These are phyloP conservation scores for Stegophylla sp. DNA, from an alignment of 2,888 invertebrate genomes.

Conservation along the genomic window DNA sequence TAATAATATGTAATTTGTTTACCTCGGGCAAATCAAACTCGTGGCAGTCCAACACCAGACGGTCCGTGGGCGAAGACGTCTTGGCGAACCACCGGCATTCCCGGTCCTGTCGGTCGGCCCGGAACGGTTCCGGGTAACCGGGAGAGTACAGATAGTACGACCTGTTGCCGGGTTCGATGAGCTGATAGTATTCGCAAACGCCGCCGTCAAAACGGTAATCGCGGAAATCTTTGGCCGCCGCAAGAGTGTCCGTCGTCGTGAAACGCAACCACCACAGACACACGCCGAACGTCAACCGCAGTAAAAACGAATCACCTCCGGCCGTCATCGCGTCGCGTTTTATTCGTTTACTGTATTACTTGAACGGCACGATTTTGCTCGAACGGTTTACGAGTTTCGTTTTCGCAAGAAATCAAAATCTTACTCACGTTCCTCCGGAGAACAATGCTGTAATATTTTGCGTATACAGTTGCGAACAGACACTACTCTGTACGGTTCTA, in stretches of 20 bases:
- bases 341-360: too few species aligned
- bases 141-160: conserved; percentile 67
- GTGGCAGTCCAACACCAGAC: conserved; percentile 66
- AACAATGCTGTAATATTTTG: too few species aligned
- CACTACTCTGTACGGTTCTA: too few species aligned
- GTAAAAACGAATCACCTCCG: too few species aligned
- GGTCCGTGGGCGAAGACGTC: conserved; percentile 64
- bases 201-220: conserved; percentile 31
- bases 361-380: too few species aligned
- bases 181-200: conserved; percentile 25
- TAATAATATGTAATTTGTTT: too few species aligned
- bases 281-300: neutral
- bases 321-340: too few species aligned
- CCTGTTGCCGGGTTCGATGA: conserved; percentile 48
- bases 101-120: conserved; percentile 62
- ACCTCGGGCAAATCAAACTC: conserved; percentile 68
- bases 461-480: too few species aligned
- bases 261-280: neutral
- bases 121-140: conserved; percentile 66
- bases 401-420: too few species aligned
- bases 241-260: neutral
- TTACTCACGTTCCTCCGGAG: too few species aligned
- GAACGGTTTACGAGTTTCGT: too few species aligned
- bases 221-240: neutral
- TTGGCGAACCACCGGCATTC: conserved; percentile 68